A percentile compares a stretch with the other conserved stretches of the same genome.
Conservation (phyloP, 2,888 invertebrate species). For the Pycnomerus fuliginosus region DNA sequence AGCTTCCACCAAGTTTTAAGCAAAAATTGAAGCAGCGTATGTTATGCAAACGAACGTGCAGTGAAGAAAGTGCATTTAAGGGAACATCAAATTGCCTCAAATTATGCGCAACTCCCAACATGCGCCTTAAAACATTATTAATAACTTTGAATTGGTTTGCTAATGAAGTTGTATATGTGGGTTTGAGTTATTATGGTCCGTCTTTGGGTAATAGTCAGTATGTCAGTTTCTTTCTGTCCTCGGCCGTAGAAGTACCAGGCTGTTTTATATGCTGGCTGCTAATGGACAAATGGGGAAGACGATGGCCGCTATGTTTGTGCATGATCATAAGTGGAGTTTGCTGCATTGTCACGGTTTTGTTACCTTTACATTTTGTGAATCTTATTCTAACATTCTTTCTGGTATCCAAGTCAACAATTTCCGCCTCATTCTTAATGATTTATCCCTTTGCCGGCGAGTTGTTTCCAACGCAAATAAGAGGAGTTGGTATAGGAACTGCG, state of each 20-base stretch:
- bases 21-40: conserved; percentile 73
- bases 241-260: conserved; percentile 85
- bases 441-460: conserved; percentile 92
- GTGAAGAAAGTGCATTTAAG: conserved; percentile 56
- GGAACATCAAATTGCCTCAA: conserved; percentile 62
- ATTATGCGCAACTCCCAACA: conserved; percentile 80
- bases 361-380: conserved; percentile 76
- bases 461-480: conserved; percentile 86
- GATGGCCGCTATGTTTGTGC: conserved; percentile 84
- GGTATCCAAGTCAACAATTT: conserved; percentile 84
- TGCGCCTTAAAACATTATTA: conserved; percentile 81
- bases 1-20: conserved; percentile 71
- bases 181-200: conserved; percentile 88
- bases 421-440: conserved; percentile 87
- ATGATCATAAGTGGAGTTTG: conserved; percentile 84
- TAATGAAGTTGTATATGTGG: conserved; percentile 89
- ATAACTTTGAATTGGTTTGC: conserved; percentile 91
- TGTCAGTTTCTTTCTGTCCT: conserved; percentile 84
- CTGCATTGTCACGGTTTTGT: conserved; percentile 80
- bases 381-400: conserved; percentile 75
- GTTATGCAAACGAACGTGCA: conserved; percentile 59
- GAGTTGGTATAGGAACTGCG: conserved; percentile 87
- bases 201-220: conserved; percentile 85
- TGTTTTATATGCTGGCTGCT: conserved; percentile 85
- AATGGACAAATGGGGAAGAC: conserved; percentile 84